A percentile compares a stretch with the other conserved stretches of the same genome.
Conservation (phyloP, 2,113 vertebrate genomes). For the Caranx ignobilis region DNA sequence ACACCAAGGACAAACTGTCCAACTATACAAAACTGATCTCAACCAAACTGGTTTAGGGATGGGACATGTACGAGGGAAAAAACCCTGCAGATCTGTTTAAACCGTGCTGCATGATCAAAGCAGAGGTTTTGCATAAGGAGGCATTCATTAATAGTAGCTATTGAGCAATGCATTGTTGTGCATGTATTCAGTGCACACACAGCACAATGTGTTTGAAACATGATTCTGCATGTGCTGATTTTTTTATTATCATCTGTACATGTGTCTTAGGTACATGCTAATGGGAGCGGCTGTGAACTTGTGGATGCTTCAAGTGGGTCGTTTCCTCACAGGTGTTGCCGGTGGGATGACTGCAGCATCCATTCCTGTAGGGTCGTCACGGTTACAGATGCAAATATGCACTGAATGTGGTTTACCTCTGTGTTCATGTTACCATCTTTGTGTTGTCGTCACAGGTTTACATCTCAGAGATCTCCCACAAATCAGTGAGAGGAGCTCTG, state of each 20-base stretch:
- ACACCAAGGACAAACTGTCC: too few relatives aligned
- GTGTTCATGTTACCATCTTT: slow-evolving; percentile 1
- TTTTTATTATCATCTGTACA: neutral
- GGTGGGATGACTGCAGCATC: slow-evolving; percentile 91
- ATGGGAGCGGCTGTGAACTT: slow-evolving; percentile 86
- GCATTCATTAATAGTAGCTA: neutral
- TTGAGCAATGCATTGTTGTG: neutral
- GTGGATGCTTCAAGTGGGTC: slow-evolving; percentile 91
- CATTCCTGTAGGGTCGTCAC: slow-evolving; percentile 89
- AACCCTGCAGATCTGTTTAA: too few relatives aligned
- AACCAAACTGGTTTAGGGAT: too few relatives aligned
- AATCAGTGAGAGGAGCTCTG: slow-evolving; percentile 87
- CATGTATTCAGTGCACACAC: neutral
- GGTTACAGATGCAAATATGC: neutral
- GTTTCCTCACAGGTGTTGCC: slow-evolving; percentile 90
- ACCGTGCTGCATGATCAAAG: neutral
- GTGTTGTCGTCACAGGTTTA: slow-evolving; percentile 87
- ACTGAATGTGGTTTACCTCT: neutral
- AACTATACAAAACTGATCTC: too few relatives aligned
- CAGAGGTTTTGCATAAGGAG: neutral
- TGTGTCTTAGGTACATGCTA: slow-evolving; percentile 83
- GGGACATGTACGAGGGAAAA: too few relatives aligned
- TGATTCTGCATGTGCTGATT: neutral
- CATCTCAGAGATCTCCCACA: slow-evolving; percentile 94
- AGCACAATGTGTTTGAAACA: neutral